These are phyloP conservation scores for Lepilemur ruficaudatus DNA, from an alignment of 2,797 vertebrate genomes.

Conservation along the genomic window DNA sequence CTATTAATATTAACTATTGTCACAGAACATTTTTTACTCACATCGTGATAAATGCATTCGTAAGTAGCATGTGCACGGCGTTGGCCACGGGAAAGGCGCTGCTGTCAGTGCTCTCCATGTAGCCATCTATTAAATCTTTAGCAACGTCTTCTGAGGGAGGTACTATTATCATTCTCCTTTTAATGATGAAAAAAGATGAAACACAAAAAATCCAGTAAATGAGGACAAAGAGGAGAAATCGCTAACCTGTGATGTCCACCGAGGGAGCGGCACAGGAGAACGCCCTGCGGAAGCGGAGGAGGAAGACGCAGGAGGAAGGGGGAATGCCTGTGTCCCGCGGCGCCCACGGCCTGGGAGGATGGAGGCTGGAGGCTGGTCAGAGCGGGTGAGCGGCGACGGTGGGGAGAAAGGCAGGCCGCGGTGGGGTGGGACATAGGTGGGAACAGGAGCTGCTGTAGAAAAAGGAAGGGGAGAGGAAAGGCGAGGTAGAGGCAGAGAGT, in stretches of 20 bases:
- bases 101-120: neutral
- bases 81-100: neutral
- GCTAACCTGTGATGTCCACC: neutral
- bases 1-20: neutral
- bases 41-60: neutral
- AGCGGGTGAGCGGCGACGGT: accelerated
- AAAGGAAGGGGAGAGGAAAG: neutral
- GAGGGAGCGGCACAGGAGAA: neutral
- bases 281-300: accelerated
- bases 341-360: accelerated
- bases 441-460: neutral
- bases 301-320: accelerated
- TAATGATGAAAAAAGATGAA: neutral
- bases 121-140: neutral
- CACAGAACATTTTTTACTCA: neutral
- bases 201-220: neutral
- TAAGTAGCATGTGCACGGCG: neutral
- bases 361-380: accelerated
- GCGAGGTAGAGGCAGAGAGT: too few species aligned
- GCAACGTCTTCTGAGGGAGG: neutral
- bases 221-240: neutral
- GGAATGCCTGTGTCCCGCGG: too few species aligned
- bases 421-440: accelerated
- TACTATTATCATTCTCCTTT: neutral
- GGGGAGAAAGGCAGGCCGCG: accelerated